These are phyloP conservation scores for Drosophila repleta DNA, from an alignment of 1,140 invertebrate genomes.

Conservation along the genomic window DNA sequence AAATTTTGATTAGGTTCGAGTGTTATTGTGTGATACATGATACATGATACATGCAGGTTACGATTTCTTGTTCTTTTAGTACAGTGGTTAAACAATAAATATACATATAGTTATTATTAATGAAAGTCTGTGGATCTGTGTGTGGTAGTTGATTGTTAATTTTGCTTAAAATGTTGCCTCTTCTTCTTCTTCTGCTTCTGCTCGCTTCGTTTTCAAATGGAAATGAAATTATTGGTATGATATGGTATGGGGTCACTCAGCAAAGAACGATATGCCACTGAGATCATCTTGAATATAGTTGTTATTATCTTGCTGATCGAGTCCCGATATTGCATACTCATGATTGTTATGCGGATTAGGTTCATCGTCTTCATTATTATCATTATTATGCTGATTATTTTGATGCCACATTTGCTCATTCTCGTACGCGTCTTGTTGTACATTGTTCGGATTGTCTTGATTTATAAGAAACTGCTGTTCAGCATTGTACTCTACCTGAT, in stretches of 20 bases:
- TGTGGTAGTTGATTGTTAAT: slow-evolving; percentile 14
- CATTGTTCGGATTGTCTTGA: slow-evolving; percentile 37
- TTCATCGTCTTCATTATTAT: background rate
- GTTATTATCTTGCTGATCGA: slow-evolving; percentile 24
- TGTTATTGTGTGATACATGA: slow-evolving; percentile 13
- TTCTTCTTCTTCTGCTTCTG: background rate
- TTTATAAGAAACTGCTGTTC: slow-evolving; percentile 38
- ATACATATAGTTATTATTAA: background rate
- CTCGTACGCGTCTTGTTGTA: slow-evolving; percentile 25
- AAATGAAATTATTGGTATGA: too few species aligned
- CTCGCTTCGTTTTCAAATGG: background rate
- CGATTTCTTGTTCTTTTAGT: background rate
- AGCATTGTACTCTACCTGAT: slow-evolving; percentile 86
- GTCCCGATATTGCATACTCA: slow-evolving; percentile 6
- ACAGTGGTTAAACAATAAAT: slow-evolving; percentile 17
- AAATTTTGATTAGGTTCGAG: slow-evolving; percentile 22
- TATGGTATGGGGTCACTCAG: slow-evolving; percentile 41
- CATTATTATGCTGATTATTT: slow-evolving; percentile 5
- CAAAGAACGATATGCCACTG: slow-evolving; percentile 54
- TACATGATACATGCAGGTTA: too few species aligned
- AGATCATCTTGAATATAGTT: slow-evolving; percentile 41
- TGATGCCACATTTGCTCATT: slow-evolving; percentile 46
- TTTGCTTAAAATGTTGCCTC: slow-evolving; percentile 23
- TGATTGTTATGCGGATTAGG: slow-evolving; percentile 9
- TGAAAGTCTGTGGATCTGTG: background rate